Conservation (phyloP, 2,888 invertebrate species). For the Oligia fasciuncula region DNA sequence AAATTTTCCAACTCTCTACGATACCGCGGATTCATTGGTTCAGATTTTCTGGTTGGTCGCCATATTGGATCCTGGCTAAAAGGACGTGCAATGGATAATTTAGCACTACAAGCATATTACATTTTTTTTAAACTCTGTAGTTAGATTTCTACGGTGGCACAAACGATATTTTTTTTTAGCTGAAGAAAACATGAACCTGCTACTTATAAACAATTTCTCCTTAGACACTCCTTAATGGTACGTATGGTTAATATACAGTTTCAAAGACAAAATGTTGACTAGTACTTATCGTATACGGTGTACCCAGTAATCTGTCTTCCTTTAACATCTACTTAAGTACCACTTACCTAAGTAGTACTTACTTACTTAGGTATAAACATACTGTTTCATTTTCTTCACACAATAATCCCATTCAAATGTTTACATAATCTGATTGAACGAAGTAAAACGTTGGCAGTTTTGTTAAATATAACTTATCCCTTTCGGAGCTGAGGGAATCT, state of each 20-base stretch:
- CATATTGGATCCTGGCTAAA: not conserved
- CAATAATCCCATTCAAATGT: not conserved
- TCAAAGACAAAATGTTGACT: not conserved
- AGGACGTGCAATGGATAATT: not conserved
- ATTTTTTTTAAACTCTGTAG: not conserved
- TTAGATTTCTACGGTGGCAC: not conserved
- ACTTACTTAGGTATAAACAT: not conserved
- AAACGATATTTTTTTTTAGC: not conserved
- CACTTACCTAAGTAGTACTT: not conserved
- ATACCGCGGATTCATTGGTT: not conserved
- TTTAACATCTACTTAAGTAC: not conserved
- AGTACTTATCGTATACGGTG: not conserved
- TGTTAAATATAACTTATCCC: constrained; percentile 35
- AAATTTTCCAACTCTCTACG: not conserved
- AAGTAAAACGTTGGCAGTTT: constrained; percentile 17
- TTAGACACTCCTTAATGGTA: not conserved
- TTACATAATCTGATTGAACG: constrained; percentile 13
- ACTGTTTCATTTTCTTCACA: not conserved
- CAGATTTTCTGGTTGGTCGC: constrained; percentile 2
- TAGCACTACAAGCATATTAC: not conserved
- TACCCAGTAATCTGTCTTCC: not conserved
- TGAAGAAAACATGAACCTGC: not conserved
- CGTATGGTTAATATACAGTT: not conserved
- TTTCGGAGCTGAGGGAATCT: constrained; percentile 38
- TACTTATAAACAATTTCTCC: not conserved